A percentile compares a stretch with the other conserved stretches of the same genome.
These are phyloP conservation scores for Orbicella faveolata DNA, from an alignment of 64 coral and sea anemone species.

Conservation along the genomic window DNA sequence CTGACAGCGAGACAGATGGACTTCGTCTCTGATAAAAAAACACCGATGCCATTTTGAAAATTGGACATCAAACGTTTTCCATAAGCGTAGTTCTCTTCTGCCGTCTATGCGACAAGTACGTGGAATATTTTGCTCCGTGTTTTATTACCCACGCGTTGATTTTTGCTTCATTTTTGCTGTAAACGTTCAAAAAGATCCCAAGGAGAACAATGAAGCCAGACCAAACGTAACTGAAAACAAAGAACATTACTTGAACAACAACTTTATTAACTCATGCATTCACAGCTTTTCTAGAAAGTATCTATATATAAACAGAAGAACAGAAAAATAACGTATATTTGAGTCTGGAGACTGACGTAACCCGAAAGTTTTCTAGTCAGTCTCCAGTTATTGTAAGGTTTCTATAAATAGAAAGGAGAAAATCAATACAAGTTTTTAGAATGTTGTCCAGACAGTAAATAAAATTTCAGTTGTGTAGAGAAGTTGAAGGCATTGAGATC, in stretches of 20 bases:
- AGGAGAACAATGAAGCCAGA: conserved; percentile 84
- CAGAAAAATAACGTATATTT: too few relatives aligned
- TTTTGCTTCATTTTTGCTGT: conserved; percentile 84
- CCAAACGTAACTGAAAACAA: conserved; percentile 82
- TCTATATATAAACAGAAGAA: too few relatives aligned
- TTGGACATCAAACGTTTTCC: conserved; percentile 30
- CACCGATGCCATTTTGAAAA: background rate
- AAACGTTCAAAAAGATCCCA: conserved; percentile 92
- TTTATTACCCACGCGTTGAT: conserved; percentile 29
- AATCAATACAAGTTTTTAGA: too few relatives aligned
- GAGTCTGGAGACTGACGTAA: too few relatives aligned
- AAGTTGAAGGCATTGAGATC: too few relatives aligned
- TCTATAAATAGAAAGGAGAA: too few relatives aligned
- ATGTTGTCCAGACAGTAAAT: background rate
- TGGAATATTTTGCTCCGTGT: background rate
- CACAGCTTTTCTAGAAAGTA: too few relatives aligned
- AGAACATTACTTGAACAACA: background rate
- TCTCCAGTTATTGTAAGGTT: too few relatives aligned
- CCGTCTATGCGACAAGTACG: background rate
- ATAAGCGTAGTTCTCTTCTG: conserved; percentile 6
- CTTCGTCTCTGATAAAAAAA: too few relatives aligned
- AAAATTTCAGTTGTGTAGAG: background rate
- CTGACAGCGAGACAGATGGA: too few relatives aligned
- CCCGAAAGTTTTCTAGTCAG: too few relatives aligned
- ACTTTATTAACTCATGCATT: too few relatives aligned